These are phyloP conservation scores for Zalophus californianus DNA, from an alignment of 2,797 vertebrate species.

Conservation along the genomic window DNA sequence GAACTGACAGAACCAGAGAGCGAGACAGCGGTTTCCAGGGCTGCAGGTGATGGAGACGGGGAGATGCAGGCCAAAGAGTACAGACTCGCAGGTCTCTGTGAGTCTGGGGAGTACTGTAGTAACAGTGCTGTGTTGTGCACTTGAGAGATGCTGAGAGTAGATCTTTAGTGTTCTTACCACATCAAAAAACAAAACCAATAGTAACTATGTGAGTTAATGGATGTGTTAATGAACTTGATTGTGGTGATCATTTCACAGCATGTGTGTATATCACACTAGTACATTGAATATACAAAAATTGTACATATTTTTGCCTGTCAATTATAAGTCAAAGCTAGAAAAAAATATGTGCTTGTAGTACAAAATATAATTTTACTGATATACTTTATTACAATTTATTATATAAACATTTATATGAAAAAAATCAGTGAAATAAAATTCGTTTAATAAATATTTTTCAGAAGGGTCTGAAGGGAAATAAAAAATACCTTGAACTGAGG, in stretches of 20 bases:
- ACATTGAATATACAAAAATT: not conserved
- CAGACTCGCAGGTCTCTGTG: fast-evolving
- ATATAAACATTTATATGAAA: not conserved
- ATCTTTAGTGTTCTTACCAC: not conserved
- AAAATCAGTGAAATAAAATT: not conserved
- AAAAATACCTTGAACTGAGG: not conserved
- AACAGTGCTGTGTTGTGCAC: fast-evolving
- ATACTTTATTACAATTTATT: not conserved
- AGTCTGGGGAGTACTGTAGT: not conserved
- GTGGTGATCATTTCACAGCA: too few relatives aligned
- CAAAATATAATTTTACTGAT: not conserved
- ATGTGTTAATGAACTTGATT: too few relatives aligned
- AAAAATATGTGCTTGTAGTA: not conserved
- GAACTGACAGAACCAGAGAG: not conserved
- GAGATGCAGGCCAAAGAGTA: fast-evolving
- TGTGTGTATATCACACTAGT: not conserved
- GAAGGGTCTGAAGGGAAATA: not conserved
- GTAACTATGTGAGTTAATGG: not conserved
- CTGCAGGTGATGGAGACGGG: fast-evolving
- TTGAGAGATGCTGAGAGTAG: not conserved
- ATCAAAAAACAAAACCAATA: too few relatives aligned
- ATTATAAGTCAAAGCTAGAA: not conserved
- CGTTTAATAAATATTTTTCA: not conserved
- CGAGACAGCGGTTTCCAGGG: not conserved
- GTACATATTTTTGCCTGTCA: not conserved